phyloP scores from a whole-genome alignment of 2,797 vertebrate species.

The Manis crassicaudata region DNA sequence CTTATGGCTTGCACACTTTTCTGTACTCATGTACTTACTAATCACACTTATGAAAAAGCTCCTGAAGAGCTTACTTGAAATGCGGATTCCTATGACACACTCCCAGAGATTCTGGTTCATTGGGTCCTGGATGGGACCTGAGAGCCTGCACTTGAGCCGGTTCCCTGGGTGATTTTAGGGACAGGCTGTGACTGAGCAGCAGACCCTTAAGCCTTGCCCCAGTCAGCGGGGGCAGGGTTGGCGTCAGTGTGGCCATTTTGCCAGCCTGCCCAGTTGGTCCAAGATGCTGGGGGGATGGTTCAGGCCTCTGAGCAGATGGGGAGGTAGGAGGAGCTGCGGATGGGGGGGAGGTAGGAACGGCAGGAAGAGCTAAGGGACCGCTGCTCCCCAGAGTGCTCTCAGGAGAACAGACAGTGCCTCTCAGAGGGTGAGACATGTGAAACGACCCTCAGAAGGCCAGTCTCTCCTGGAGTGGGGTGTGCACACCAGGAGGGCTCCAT shows the following conservation, averaged over 20 bases:
- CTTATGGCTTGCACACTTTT: not conserved
- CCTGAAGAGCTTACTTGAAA: not conserved
- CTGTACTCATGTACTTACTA: not conserved
- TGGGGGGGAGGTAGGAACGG: not conserved
- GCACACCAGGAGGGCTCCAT: not conserved
- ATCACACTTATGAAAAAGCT: not conserved
- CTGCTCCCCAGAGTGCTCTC: rapidly evolving
- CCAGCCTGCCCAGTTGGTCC: not conserved
- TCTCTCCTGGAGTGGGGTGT: rapidly evolving
- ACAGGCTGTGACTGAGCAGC: not conserved
- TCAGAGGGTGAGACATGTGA: rapidly evolving
- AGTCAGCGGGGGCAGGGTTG: not conserved
- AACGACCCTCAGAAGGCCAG: not conserved
- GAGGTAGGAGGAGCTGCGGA: rapidly evolving
- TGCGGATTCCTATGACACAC: not conserved
- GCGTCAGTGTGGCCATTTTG: not conserved
- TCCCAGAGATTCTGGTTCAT: not conserved
- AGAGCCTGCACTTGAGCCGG: not conserved
- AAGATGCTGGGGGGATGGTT: not conserved
- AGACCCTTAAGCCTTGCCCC: not conserved
- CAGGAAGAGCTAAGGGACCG: not conserved
- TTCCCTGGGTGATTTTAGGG: not conserved
- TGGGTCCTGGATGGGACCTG: not conserved
- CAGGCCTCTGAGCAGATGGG: not conserved
- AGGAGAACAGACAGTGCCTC: not conserved